Base-by-base conservation (phyloP, 2,797 vertebrate species). In the Mormyrus proboscirostris region DNA sequence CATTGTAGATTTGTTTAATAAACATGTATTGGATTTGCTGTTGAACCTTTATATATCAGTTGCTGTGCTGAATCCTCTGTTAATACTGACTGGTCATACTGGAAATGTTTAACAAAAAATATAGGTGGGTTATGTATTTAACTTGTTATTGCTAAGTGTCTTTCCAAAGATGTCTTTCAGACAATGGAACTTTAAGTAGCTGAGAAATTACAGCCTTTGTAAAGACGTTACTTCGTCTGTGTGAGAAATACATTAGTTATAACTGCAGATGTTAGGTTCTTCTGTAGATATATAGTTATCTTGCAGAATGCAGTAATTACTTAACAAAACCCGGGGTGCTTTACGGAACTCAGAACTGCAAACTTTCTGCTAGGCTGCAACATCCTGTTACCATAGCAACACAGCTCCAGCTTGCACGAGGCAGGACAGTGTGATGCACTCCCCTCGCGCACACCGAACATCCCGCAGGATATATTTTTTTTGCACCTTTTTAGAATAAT, bases 341-440 rank as follows among this genome's bases (percentile, higher is more conserved):
- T 69, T 69, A 33, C 1, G 29, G 25, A 33, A 53, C 41, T 82
- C 55, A 44, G 59, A 73, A 53, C 89, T 90, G 87, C n/a, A 19
- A 88, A 89, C 88, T 90, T 65, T 83, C 62, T 51, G 41, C 59
- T 33, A 89, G 33, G 76, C 62, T 82, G 53, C 44, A 87, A 82
- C 88, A 89, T 91, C 29, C 33, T 29, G 73, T 91, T 89, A 88
- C 88, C 87, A 90, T 90, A 88, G 90, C 88, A 88, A 88, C 88
- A 88, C 62, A 19, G 22, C 38, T 86, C 29, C 3, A 87, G 29
- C 33, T 22, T 41, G 47, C 59, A 91, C 49, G 53, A 88, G 25
- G 29, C 29, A 88, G 73, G 49, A 50, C 47, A 38, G 55, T 89
- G 50, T 62, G 12, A 53, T 50, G 57, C 19, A 88, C 55, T 84